Evolutionary conservation across 2,888 invertebrate species (phyloP).

Genomic region (Hedya salicella): DNA sequence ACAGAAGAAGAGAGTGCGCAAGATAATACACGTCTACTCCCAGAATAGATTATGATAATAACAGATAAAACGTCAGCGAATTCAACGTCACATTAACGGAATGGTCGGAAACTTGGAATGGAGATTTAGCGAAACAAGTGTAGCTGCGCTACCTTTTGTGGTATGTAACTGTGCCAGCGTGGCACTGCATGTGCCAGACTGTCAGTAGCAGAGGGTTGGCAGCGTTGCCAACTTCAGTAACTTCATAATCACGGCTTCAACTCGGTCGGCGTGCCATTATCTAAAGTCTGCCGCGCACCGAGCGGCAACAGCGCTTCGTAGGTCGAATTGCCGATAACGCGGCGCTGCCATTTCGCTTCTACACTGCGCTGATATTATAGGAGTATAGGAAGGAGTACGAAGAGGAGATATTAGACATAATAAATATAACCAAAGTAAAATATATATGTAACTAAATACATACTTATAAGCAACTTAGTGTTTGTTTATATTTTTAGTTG

Average conservation of each 20-base stretch:
- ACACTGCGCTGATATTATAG: conserved; percentile 23
- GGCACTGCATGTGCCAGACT: conserved; percentile 33
- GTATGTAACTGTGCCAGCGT: conserved; percentile 6
- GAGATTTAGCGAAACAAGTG: conserved; percentile 9
- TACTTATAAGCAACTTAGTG: no score
- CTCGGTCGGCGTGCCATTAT: conserved; percentile 36
- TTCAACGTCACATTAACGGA: background rate
- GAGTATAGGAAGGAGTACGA: background rate
- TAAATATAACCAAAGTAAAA: background rate
- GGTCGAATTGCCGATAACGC: conserved; percentile 46
- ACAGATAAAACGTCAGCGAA: conserved; percentile 17
- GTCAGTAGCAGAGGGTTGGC: conserved; percentile 23
- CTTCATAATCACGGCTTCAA: conserved; percentile 31
- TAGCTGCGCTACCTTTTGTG: conserved; percentile 12
- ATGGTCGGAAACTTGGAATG: no score
- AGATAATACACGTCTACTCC: background rate
- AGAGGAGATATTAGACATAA: background rate
- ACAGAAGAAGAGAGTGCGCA: conserved; percentile 17
- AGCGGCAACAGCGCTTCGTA: conserved; percentile 36
- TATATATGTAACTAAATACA: no score
- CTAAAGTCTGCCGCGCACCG: conserved; percentile 33
- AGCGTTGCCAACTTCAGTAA: conserved; percentile 35
- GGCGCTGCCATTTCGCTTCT: conserved; percentile 52
- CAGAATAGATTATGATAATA: conserved; percentile 26
- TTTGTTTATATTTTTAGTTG: no score